Evolutionary conservation across 2,113 vertebrate species (phyloP).

Genomic region (Caloenas nicobarica): DNA sequence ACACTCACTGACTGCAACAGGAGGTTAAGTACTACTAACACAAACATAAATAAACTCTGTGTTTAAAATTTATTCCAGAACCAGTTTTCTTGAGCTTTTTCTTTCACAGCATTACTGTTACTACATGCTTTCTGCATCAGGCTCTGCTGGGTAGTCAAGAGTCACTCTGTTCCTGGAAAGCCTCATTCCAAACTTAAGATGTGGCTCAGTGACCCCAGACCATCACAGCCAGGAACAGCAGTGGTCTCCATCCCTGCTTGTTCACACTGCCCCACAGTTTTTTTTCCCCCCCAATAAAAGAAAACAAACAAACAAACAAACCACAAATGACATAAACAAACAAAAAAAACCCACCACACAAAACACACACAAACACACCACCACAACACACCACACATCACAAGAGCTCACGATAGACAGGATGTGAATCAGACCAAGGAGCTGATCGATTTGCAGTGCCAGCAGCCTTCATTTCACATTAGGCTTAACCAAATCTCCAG

Average conservation of each 20-base stretch:
- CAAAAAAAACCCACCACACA: neutral
- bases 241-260: accelerated
- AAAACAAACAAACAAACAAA: neutral
- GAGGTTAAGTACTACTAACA: neutral
- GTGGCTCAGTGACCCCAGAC: neutral
- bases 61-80: neutral
- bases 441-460: neutral
- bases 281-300: neutral
- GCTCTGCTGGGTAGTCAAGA: neutral
- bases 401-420: neutral
- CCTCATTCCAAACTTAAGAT: neutral
- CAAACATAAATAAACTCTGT: neutral
- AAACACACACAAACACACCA: neutral
- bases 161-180: neutral
- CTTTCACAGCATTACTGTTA: neutral
- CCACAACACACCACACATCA: neutral
- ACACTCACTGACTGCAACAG: neutral
- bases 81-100: neutral
- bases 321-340: too few species aligned
- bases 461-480: neutral
- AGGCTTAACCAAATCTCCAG: neutral
- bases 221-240: neutral
- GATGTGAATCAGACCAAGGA: neutral
- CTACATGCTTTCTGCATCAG: neutral
- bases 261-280: neutral